Evolutionary conservation across 2,797 vertebrate species (phyloP).

Genomic region (Sebastes baramenuke): DNA sequence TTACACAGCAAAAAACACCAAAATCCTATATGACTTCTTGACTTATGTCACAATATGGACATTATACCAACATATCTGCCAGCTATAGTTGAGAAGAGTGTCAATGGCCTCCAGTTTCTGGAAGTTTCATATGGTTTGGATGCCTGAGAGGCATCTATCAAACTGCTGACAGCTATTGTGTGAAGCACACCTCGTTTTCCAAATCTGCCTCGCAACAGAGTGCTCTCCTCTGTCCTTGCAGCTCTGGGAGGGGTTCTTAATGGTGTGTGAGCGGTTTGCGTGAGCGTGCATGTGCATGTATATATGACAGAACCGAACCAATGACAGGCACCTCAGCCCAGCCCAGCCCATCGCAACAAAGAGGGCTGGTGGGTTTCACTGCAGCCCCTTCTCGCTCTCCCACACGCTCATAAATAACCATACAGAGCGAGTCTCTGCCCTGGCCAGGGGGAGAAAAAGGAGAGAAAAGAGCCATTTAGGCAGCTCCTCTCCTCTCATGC

Average conservation of each 20-base stretch:
- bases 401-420: slow-evolving; percentile 82
- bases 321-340: slow-evolving; percentile 69
- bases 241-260: slow-evolving; percentile 69
- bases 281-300: slow-evolving; percentile 51
- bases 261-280: slow-evolving; percentile 49
- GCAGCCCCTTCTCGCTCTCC: slow-evolving; percentile 69
- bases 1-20: background rate
- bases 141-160: slow-evolving; percentile 61
- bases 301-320: slow-evolving; percentile 71
- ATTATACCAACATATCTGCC: background rate
- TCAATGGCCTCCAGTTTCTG: slow-evolving; percentile 19
- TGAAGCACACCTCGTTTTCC: slow-evolving; percentile 72
- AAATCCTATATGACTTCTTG: background rate
- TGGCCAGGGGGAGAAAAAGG: slow-evolving; percentile 60
- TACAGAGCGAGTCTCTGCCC: slow-evolving; percentile 57
- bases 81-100: background rate
- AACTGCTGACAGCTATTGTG: slow-evolving; percentile 72
- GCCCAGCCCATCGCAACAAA: slow-evolving; percentile 64
- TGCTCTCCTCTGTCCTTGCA: slow-evolving; percentile 69
- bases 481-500: slow-evolving; percentile 75
- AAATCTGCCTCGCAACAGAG: slow-evolving; percentile 80
- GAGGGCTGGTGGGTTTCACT: slow-evolving; percentile 64
- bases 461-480: slow-evolving; percentile 78
- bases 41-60: background rate
- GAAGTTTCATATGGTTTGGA: slow-evolving; percentile 44